A percentile compares a stretch with the other conserved stretches of the same genome.
These are phyloP conservation scores for Diplodus puntazzo DNA, from an alignment of 2,797 vertebrate species.

Conservation along the genomic window DNA sequence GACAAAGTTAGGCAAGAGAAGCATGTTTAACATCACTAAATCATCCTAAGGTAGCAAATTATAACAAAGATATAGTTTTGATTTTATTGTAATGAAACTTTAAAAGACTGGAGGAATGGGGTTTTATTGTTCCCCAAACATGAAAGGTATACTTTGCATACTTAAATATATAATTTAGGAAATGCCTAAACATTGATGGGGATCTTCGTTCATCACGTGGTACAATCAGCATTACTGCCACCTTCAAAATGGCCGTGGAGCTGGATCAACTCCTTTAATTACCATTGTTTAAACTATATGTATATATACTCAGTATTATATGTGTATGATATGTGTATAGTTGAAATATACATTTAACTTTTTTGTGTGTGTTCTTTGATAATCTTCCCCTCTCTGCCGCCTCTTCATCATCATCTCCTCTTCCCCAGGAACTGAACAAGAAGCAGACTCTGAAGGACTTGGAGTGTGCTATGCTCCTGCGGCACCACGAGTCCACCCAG, in stretches of 20 bases:
- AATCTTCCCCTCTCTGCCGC: background rate
- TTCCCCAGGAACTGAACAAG: conserved; percentile 92
- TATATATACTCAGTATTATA: too few relatives aligned
- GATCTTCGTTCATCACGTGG: too few relatives aligned
- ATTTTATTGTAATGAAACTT: background rate
- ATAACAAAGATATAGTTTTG: background rate
- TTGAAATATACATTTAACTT: too few relatives aligned
- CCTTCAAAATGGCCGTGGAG: background rate
- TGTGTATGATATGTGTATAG: too few relatives aligned
- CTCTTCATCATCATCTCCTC: background rate
- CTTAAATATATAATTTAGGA: background rate
- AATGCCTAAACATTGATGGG: too few relatives aligned
- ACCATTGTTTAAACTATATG: too few relatives aligned
- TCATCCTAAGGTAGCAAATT: background rate
- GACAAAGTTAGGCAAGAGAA: background rate
- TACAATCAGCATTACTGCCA: too few relatives aligned
- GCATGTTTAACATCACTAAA: background rate
- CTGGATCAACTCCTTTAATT: background rate
- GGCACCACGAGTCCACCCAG: conserved; percentile 94
- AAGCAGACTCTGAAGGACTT: conserved; percentile 95
- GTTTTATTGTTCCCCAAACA: background rate
- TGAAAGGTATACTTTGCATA: background rate
- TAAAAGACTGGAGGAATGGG: too few relatives aligned
- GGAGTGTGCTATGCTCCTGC: conserved; percentile 93
- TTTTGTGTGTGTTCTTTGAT: too few relatives aligned